Evolutionary conservation across 1,140 invertebrate species (phyloP).

Genomic region (Pararge aegeria): DNA sequence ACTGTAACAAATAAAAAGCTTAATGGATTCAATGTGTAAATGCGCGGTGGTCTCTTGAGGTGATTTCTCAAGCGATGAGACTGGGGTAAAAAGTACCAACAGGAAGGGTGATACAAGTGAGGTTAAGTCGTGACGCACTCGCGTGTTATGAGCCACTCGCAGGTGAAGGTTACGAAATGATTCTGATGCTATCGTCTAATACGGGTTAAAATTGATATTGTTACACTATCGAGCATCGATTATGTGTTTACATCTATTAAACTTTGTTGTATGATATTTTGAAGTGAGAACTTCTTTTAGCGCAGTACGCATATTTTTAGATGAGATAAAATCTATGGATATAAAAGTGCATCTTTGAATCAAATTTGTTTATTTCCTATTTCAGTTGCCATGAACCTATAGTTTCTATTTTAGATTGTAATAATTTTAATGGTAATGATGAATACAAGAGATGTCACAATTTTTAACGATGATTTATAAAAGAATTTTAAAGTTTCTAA

Average conservation of each 20-base stretch:
- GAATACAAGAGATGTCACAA: no score
- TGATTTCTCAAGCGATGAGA: conserved; percentile 1
- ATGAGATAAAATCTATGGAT: no score
- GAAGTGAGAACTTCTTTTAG: no score
- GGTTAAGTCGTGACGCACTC: conserved; percentile 40
- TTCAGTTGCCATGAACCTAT: no score
- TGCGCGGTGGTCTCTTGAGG: background rate
- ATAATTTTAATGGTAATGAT: no score
- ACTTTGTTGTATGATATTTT: no score
- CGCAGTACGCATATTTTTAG: no score
- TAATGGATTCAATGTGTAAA: background rate
- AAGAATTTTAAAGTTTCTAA: no score
- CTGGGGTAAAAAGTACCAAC: conserved; percentile 17
- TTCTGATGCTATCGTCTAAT: conserved; percentile 41
- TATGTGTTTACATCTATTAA: background rate
- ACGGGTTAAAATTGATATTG: conserved; percentile 38
- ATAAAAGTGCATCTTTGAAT: no score
- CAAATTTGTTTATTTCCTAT: no score
- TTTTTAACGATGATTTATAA: no score
- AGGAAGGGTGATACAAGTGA: conserved; percentile 26
- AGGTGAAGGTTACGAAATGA: conserved; percentile 51
- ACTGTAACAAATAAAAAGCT: background rate
- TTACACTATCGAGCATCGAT: conserved; percentile 24
- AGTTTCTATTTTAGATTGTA: no score
- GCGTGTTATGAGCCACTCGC: conserved; percentile 48